phyloP scores from a whole-genome alignment of 2,113 vertebrate genomes.

The Pycnonotus jocosus region DNA sequence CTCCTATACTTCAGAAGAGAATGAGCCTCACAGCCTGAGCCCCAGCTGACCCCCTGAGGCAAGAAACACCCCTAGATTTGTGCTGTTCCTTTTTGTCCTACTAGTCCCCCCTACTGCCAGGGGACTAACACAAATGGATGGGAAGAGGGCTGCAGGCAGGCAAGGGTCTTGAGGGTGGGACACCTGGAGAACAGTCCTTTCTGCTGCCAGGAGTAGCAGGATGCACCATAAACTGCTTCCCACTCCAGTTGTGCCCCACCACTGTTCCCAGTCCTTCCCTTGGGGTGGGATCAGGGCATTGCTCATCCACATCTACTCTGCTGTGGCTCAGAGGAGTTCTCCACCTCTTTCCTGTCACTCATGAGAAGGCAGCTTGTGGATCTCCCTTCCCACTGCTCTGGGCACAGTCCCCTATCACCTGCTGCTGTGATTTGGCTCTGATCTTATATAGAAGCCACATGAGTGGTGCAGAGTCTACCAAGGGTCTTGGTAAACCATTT shows the following conservation, averaged over 20 bases:
- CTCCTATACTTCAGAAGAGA: background rate
- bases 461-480: background rate
- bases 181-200: background rate
- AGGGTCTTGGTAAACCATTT: background rate
- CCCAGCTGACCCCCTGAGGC: fast-evolving
- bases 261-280: background rate
- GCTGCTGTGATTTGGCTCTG: background rate
- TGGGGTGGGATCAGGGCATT: background rate
- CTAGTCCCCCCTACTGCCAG: background rate
- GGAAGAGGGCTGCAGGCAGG: background rate
- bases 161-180: background rate
- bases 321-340: background rate
- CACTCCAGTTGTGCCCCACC: background rate
- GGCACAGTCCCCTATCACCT: background rate
- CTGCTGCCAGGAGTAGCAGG: background rate
- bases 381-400: background rate
- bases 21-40: background rate
- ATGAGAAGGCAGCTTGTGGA: background rate
- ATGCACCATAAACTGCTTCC: background rate
- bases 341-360: background rate
- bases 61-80: fast-evolving
- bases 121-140: background rate
- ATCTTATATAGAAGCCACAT: background rate
- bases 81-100: background rate
- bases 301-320: background rate